Evolutionary conservation across 2,797 vertebrate species (phyloP).

Genomic region (Labeo calbasu): DNA sequence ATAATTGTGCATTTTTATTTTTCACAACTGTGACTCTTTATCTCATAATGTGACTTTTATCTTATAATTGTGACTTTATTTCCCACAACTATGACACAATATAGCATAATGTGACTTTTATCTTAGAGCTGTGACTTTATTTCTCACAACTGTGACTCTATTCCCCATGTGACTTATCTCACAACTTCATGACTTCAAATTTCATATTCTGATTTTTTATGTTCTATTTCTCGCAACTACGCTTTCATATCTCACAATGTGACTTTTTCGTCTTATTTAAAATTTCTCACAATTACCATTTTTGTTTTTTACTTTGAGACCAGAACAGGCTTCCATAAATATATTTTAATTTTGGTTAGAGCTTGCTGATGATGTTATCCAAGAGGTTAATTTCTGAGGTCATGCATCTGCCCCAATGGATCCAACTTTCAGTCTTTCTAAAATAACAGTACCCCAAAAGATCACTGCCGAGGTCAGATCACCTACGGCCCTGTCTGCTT

Average conservation of each 20-base stretch:
- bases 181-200: not conserved
- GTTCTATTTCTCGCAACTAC: not conserved
- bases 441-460: slow-evolving; percentile 75
- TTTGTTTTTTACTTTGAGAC: not conserved
- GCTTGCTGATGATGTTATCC: slow-evolving; percentile 68
- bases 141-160: not conserved
- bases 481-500: slow-evolving; percentile 71
- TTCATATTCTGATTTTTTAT: no score
- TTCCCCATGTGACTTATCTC: not conserved
- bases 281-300: no score
- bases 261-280: not conserved
- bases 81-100: no score
- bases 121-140: not conserved
- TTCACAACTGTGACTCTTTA: not conserved
- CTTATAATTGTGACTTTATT: no score
- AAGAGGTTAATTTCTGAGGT: slow-evolving; percentile 62
- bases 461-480: slow-evolving; percentile 75
- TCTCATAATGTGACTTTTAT: not conserved
- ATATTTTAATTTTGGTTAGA: slow-evolving; percentile 47
- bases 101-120: not conserved
- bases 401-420: slow-evolving; percentile 49
- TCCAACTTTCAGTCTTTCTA: slow-evolving; percentile 58
- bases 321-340: not conserved
- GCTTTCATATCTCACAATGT: not conserved
- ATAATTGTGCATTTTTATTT: not conserved